Conservation (phyloP, 2,113 vertebrate species). For the Smithornis capensis region DNA sequence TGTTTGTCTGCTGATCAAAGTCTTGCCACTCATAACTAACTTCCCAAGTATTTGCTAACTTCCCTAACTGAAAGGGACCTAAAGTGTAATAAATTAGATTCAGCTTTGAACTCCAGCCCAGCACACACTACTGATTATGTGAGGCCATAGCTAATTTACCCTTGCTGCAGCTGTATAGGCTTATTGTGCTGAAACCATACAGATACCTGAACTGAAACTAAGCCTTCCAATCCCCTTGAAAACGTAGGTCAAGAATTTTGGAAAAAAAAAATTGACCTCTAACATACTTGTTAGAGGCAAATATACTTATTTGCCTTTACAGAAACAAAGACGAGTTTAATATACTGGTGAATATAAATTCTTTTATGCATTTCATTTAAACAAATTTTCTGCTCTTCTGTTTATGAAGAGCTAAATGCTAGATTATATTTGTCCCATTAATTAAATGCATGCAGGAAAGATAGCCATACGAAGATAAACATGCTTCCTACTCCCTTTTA, state of each 20-base stretch:
- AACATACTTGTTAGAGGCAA: neutral
- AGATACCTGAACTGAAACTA: neutral
- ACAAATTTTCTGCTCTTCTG: neutral
- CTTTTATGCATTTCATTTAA: neutral
- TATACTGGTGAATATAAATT: neutral
- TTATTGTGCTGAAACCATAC: neutral
- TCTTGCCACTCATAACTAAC: neutral
- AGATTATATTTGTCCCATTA: neutral
- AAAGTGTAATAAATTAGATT: slow-evolving; percentile 58
- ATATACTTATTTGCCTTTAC: neutral
- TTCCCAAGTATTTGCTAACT: slow-evolving; percentile 44
- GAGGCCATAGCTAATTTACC: slow-evolving; percentile 3
- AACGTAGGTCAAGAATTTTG: neutral
- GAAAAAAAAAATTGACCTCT: neutral
- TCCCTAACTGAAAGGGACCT: slow-evolving; percentile 10
- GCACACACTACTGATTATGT: neutral
- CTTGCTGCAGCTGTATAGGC: neutral
- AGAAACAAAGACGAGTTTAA: neutral
- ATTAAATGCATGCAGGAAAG: neutral
- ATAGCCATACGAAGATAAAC: neutral
- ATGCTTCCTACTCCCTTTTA: neutral
- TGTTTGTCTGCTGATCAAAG: slow-evolving; percentile 64
- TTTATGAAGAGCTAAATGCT: neutral
- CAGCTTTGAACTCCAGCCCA: slow-evolving; percentile 31
- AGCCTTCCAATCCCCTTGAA: neutral